Evolutionary conservation across 2,113 vertebrate genomes (phyloP), one percentile per base, ranked within the genome.

Genomic region (Delphinus delphis): DNA sequence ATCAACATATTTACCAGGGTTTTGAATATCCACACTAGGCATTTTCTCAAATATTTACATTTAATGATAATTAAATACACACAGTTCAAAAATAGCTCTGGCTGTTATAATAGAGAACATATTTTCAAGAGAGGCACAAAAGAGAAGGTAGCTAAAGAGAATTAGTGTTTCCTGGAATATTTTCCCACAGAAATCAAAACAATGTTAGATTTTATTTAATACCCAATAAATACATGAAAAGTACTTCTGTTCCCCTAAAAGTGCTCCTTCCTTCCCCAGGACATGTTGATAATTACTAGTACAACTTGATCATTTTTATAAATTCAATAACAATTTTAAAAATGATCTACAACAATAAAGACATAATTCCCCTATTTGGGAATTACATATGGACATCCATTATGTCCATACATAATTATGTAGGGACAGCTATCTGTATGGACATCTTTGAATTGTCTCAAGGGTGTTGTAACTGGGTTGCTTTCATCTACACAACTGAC

Each of bases 21-120:
- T 97, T 90, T 76, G 93, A 92, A 82, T 95, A 92, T 87, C 58
- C 55, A 88, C 28, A 71, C 13, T 18, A 88, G 21, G 25, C 28
- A 93, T 92, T 96, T 95, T 84, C 50, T 92, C 81, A 93, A 81
- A 90, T 88, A 95, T 92, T 96, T 94, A 80, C 26, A 77, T 36
- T 96, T 77, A 70, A 55, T 70, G 38, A 84, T 79, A 96, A 95
- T 87, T 87, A 86, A 86, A 41, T 28, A 76, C 26, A 73, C 2
- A 67, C 31, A 92, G 58, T 73, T 95, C 74, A 93, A 94, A 92
- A 90, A 85, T 68, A 77, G 73, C 53, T 55, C 80, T 71, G 60
- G 58, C 33, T 90, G 25, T 88, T 88, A 92, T 23, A 79, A 63
- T 28, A 93, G 50, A 36, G 62, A 63, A 50, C 62, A 8, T 89